Evolutionary conservation across 2,797 vertebrate genomes (phyloP), one percentile per base, ranked within the genome.

Genomic region (Eupleurogrammus muticus): DNA sequence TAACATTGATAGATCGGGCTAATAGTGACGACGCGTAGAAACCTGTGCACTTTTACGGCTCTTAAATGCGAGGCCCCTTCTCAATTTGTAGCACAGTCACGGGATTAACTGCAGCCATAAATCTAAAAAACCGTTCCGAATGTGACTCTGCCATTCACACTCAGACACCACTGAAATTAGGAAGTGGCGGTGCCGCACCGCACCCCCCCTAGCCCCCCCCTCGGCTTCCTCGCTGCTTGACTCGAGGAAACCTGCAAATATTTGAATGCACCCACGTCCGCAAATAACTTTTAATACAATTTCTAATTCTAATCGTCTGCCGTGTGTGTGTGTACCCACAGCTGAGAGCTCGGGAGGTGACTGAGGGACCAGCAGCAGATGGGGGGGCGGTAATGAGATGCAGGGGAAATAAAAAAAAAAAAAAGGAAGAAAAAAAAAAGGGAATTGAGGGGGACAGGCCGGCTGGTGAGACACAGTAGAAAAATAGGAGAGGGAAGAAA

Each of bases 351-450:
- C 28, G 36, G 81, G 79, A 82, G 84, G 75, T 78, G 74, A 84
- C 54, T 46, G 68, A 80, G 81, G 74, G 57, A 84, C 77, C 78
- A 56, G 73, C 66, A 89, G 88, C 88, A 91, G 91, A 92, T 90
- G 90, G 83, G 74, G 76, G 83, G 80, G 65, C 42, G 74, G 80
- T 87, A 90, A 92, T 89, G 86, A 89, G 80, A 92, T 90, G 85
- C 85, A 79, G 82, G 28, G 82, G 74, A 84, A 6, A 28, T 54
- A 75, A 74, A 71, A 73, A 70, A 75, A 73, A 44, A 73, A 69
- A 75, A 73, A 44, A 76, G 70, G 82, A 75, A 84, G 28, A 28
- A 57, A 75, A 74, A 71, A 73, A 70, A 75, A 73, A 44, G 76
- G 70, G 82, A 75, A 84, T 86, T 83, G 89, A 88, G 78, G 80